Evolutionary conservation across 1,140 invertebrate genomes (phyloP).

Genomic region (Mylabris phalerata): DNA sequence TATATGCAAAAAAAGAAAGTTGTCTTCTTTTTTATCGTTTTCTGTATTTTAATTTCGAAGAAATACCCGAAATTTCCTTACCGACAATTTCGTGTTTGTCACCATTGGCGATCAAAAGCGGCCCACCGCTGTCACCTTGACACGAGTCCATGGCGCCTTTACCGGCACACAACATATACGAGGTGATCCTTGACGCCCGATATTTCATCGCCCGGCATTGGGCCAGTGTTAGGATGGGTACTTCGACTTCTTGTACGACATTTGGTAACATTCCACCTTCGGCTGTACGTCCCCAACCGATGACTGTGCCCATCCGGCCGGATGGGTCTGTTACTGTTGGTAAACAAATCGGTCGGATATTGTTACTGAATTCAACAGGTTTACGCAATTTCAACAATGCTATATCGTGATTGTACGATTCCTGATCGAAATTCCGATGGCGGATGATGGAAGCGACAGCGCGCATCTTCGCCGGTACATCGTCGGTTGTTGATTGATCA

Average conservation of each 20-base stretch:
- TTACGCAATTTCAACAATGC: constrained; percentile 70
- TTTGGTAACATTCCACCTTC: constrained; percentile 75
- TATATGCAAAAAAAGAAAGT: not conserved
- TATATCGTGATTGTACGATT: constrained; percentile 82
- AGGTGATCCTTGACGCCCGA: constrained; percentile 67
- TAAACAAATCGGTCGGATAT: constrained; percentile 72
- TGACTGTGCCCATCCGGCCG: constrained; percentile 64
- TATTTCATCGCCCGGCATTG: constrained; percentile 79
- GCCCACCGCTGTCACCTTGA: constrained; percentile 79
- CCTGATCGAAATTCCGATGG: constrained; percentile 73
- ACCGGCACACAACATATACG: constrained; percentile 75
- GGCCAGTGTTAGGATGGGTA: constrained; percentile 69
- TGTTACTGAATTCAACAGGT: constrained; percentile 69
- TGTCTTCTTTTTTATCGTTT: not conserved
- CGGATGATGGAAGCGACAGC: constrained; percentile 69
- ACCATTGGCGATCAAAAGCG: constrained; percentile 60
- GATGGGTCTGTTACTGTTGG: constrained; percentile 64
- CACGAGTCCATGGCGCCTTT: constrained; percentile 74
- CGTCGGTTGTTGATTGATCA: constrained; percentile 68
- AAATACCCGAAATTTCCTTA: constrained; percentile 37
- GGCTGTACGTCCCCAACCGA: constrained; percentile 77
- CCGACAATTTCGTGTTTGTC: constrained; percentile 70
- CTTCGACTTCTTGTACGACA: constrained; percentile 73
- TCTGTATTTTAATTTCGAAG: too few species aligned
- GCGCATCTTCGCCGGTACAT: constrained; percentile 68